These are phyloP conservation scores for Incurvaria masculella DNA, from an alignment of 2,888 invertebrate genomes.

Conservation along the genomic window DNA sequence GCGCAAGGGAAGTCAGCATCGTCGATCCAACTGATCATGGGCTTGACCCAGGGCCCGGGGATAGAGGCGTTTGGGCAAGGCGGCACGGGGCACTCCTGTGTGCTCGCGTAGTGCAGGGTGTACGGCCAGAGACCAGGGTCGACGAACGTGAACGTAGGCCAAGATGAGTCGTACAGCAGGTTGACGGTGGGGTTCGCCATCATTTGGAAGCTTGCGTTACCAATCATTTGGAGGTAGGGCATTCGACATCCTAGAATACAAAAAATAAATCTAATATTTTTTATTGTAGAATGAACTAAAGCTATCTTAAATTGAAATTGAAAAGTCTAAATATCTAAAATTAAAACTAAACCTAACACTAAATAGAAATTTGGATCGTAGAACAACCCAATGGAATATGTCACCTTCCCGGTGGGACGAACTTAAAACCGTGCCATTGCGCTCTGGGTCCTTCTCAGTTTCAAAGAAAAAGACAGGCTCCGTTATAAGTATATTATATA, in stretches of 20 bases:
- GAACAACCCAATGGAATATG: too few species aligned
- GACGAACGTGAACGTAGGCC: constrained; percentile 45
- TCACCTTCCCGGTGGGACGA: too few species aligned
- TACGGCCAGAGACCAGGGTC: constrained; percentile 63
- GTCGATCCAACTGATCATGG: constrained; percentile 59
- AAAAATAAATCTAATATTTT: too few species aligned
- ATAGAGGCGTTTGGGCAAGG: constrained; percentile 57
- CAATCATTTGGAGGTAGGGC: constrained; percentile 56
- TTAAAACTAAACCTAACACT: too few species aligned
- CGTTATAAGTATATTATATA: too few species aligned
- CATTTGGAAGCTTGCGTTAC: constrained; percentile 56
- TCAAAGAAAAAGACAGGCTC: too few species aligned
- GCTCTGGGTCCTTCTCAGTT: too few species aligned
- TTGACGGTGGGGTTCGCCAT: constrained; percentile 44
- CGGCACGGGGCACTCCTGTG: constrained; percentile 52
- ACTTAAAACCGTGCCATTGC: too few species aligned
- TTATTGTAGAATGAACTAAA: too few species aligned
- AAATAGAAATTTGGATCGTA: too few species aligned
- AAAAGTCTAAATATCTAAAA: too few species aligned
- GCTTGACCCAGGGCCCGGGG: constrained; percentile 63
- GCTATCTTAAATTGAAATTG: too few species aligned
- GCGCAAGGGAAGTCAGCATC: constrained; percentile 45
- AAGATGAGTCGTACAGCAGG: constrained; percentile 60
- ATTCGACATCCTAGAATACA: constrained; percentile 52
- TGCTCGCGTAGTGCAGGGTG: constrained; percentile 58